A percentile compares a stretch with the other conserved stretches of the same genome.
Evolutionary conservation across 2,113 vertebrate genomes (phyloP).

Genomic region (Megaleporinus macrocephalus): DNA sequence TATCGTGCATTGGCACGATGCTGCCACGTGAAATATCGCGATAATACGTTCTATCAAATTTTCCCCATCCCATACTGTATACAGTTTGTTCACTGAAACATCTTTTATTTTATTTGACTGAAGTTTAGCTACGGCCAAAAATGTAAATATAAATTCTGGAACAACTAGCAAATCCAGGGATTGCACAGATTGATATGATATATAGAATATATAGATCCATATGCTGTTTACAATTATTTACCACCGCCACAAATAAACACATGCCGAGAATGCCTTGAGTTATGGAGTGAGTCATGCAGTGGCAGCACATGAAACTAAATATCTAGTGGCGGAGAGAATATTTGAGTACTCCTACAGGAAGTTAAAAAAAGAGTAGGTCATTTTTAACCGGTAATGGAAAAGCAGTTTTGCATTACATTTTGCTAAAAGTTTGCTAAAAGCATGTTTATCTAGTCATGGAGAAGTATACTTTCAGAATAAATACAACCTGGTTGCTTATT

Average conservation of each 20-base stretch:
- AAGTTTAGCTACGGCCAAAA: neutral
- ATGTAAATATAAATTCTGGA: neutral
- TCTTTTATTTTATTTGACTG: neutral
- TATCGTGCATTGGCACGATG: no score
- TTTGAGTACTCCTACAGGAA: neutral
- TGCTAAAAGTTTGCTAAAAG: no score
- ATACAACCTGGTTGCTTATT: no score
- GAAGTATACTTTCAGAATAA: no score
- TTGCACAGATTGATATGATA: neutral
- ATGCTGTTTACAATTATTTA: neutral
- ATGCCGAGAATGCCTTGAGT: neutral
- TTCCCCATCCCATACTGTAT: no score
- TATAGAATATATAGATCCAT: neutral
- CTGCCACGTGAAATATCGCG: no score
- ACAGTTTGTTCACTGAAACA: neutral
- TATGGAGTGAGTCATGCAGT: neutral
- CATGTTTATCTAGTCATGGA: no score
- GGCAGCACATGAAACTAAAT: neutral
- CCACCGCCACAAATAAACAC: neutral
- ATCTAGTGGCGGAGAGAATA: neutral
- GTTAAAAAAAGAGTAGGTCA: neutral
- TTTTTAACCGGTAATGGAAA: neutral
- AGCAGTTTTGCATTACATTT: no score
- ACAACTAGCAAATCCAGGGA: neutral
- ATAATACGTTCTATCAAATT: no score